phyloP scores from a whole-genome alignment of 1,140 invertebrate species.

The Aporrectodea caliginosa region DNA sequence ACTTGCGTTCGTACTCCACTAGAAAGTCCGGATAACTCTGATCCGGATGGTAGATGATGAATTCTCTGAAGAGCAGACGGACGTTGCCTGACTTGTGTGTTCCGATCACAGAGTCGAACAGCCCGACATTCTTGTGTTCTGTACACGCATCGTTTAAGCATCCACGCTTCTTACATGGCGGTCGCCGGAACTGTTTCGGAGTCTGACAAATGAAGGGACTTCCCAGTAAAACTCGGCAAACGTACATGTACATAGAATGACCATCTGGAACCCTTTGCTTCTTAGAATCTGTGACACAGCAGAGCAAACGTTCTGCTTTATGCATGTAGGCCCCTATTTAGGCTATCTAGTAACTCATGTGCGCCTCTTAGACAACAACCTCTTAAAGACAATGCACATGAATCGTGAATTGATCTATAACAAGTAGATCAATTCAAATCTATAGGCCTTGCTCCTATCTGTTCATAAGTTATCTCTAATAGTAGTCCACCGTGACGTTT shows the following conservation, averaged over 20 bases:
- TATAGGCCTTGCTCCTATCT: background rate
- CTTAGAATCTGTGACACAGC: background rate
- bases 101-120: conserved; percentile 24
- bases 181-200: background rate
- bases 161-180: background rate
- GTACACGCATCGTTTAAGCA: conserved; percentile 1
- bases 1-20: conserved; percentile 6
- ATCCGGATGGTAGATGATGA: conserved; percentile 8
- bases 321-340: no score
- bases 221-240: conserved; percentile 12
- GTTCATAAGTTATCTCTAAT: no score
- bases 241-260: conserved; percentile 1
- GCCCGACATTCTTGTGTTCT: background rate
- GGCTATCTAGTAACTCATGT: no score
- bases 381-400: background rate
- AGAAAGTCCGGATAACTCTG: conserved; percentile 23
- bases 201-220: conserved; percentile 1
- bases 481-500: no score
- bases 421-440: background rate
- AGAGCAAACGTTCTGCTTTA: background rate
- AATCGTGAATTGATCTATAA: background rate
- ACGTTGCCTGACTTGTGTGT: background rate
- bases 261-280: background rate
- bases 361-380: background rate
- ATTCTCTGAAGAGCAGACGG: conserved; percentile 9